phyloP scores from a whole-genome alignment of 2,888 invertebrate species.

The Clusia tigrina region DNA sequence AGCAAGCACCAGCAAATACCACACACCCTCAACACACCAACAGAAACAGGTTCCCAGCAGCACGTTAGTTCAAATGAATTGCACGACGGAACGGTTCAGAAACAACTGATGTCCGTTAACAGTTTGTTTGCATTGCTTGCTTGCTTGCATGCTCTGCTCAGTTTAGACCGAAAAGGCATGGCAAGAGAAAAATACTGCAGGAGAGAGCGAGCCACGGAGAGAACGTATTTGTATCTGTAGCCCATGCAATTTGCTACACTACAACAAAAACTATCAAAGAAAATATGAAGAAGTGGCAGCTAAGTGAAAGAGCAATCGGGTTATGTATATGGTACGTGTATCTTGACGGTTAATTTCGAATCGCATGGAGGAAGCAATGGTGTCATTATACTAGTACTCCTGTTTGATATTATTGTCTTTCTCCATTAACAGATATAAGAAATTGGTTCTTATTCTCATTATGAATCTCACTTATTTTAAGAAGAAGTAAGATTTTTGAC shows the following conservation, averaged over 20 bases:
- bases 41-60: not conserved
- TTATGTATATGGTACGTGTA: too few species aligned
- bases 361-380: too few species aligned
- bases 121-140: too few species aligned
- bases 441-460: not conserved
- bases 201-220: too few species aligned
- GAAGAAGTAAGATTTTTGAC: too few species aligned
- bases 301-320: too few species aligned
- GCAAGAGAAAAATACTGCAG: not conserved
- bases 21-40: conserved; percentile 14
- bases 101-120: conserved; percentile 39
- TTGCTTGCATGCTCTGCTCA: not conserved
- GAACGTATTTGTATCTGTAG: not conserved
- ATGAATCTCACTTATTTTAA: not conserved
- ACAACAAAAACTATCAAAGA: not conserved
- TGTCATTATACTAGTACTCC: too few species aligned
- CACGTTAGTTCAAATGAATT: conserved; percentile 34
- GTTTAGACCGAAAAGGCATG: too few species aligned
- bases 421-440: not conserved
- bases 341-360: too few species aligned
- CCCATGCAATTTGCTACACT: not conserved
- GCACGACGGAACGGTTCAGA: conserved; percentile 40
- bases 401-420: not conserved
- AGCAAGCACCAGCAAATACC: conserved; percentile 18
- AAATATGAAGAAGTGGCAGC: too few species aligned